Evolutionary conservation across 2,113 vertebrate genomes (phyloP), one percentile per base, ranked within the genome.

Genomic region (Lipophrys pholis): DNA sequence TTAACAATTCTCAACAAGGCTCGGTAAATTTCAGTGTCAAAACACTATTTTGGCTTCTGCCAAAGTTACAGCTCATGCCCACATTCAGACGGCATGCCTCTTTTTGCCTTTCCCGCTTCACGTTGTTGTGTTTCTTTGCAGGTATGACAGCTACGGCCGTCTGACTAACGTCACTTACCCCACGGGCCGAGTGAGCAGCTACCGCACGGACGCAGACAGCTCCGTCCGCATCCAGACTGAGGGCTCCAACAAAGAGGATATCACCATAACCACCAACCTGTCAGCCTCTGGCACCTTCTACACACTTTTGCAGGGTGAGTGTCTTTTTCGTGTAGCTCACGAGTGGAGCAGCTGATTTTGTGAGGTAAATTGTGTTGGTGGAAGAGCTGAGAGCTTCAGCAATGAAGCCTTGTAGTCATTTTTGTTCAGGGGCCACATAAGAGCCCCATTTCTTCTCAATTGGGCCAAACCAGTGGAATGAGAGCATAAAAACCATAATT

Each of bases 121-220:
- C 65, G 54, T 71, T 54, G 43, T 1, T 60, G 58, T 59, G 5
- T 75, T 73, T 74, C 68, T 70, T 64, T 86, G 55, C 90, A 99
- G 98, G 90, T 99, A 98, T 0, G 96, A 99, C 94, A 94, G 91
- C 86, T 98, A 96, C 40, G 98, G 98, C 8, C 96, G 96, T 39
- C 93, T 99, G 87, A 99, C 96, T 85, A 99, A 99, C 2, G 94
- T 99, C 89, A 99, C 98, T 69, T 97, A 97, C 94, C 98, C 98
- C 10, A 98, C 97, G 1, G 97, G 98, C 64, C 94, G 95, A 69
- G 96, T 99, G 84, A 97, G 95, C 95, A 99, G 97, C 89, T 99
- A 97, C 94, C 97, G 94, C 46, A 96, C 96, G 0, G 95, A 97
- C 46, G 92, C 94, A 0, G 96, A 97, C 94, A 96, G 96, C 87